Evolutionary conservation across 2,888 invertebrate species (phyloP), one percentile per base, ranked within the genome.

Genomic region (Dicycla oo): DNA sequence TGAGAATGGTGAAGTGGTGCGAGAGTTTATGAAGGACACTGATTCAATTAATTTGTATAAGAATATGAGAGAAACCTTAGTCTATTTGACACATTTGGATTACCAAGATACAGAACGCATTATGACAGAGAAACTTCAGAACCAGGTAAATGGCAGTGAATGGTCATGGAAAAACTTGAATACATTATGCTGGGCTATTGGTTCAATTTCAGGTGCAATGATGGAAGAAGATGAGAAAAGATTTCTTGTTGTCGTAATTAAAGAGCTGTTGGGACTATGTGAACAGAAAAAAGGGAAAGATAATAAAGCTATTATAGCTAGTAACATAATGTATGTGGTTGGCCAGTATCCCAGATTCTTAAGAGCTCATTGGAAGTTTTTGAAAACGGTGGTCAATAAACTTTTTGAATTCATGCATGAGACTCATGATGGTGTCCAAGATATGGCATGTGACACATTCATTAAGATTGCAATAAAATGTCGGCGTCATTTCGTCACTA

Each of bases 101-200:
- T 99, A 98, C 93, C 97, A 97, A 69, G 99, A 99, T 93, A 99
- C 99, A 18, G 99, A 99, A 96, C 97, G 98, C 86, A 99, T 99
- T 80, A 99, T 99, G 99, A 99, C 99, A 72, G 98, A 99, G 88
- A 99, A 99, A 92, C 96, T 99, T 40, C 98, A 99, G 89, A 99
- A 99, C 93, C 99, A 99, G 96, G 99, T 99, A 5, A 99, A 99
- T 95, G 99, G 99, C 10, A 97, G 97, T 45, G 99, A 99, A 93
- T 99, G 99, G 98, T 99, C 99, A 13, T 99, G 99, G 99, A 99
- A 99, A 94, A 99, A 99, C 95, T 97, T 99, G 70, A 99, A 99
- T 92, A 99, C 99, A 62, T 97, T 99, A 51, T 99, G 99, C 92
- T 99, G 99, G 99, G 99, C 99, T 13, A 99, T 99, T 89, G 99